Evolutionary conservation across 1,140 invertebrate species (phyloP), one percentile per base, ranked within the genome.

Genomic region (Vollenhovia emeryi): DNA sequence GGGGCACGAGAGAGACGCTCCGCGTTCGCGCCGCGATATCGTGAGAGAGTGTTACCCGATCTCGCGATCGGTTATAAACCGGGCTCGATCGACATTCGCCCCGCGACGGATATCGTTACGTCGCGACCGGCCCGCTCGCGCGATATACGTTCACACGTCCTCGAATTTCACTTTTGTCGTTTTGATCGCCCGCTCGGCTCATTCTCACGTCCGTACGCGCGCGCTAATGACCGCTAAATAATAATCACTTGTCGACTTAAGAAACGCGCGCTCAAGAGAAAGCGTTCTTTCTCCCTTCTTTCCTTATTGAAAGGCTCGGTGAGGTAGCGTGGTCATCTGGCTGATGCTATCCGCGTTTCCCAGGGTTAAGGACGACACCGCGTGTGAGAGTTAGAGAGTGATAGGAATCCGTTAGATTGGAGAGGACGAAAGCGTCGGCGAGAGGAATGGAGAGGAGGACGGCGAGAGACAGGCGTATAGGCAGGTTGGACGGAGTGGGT

Each of bases 371-470:
- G 55, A 43, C 73, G 36, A 66, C 59, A 36, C 43, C 1, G 43
- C 60, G 75, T 66, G 30, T 52, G 30, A 79, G 75, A 78, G 45
- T 79, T 76, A 76, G 73, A 84, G 73, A 78, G 82, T 64, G 82
- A 78, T 74, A 75, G 73, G 59, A 40, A 75, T 73, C 69, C 68
- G 69, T 83, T 74, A 74, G 69, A 57, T 43, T 74, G 30, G 45
- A 62, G 71, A 75, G 71, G 24, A 78, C 43, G 45, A 55, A 79
- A 68, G 50, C 33, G 40, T 24, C 13, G 48, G 30, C 48, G 24
- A 43, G 33, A 60, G 40, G 40, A 57, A 24, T 33, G 57, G 30
- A 52, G 30, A 18, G 48, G 45, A 36, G 36, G 11, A 30, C 40
- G 2, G 15, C 30, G 36, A 40, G 43, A 52, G 21, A 45, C 40